Evolutionary conservation across 2,888 invertebrate genomes (phyloP).

Genomic region (Drosophila quinaria): DNA sequence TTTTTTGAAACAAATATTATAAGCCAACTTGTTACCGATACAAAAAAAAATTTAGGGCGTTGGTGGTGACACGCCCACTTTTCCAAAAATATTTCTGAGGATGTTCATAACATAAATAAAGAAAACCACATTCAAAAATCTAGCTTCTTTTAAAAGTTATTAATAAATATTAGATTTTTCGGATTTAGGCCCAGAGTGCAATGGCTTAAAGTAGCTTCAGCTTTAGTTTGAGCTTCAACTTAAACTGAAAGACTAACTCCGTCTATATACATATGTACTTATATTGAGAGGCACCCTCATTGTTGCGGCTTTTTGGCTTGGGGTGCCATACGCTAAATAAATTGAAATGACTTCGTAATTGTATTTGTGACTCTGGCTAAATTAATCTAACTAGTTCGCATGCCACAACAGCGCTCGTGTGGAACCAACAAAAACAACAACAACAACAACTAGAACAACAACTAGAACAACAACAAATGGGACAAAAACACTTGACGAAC

Average conservation of each 20-base stretch:
- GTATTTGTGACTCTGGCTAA: constrained; percentile 79
- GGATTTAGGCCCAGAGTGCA: no score
- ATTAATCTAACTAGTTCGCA: constrained; percentile 78
- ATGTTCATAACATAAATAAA: no score
- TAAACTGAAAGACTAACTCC: background rate
- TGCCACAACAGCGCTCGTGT: constrained; percentile 70
- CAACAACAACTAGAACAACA: constrained; percentile 43
- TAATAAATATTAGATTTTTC: no score
- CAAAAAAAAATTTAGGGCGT: no score
- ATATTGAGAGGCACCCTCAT: constrained; percentile 18
- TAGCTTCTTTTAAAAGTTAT: no score
- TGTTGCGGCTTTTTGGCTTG: constrained; percentile 42
- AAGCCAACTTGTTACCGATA: no score
- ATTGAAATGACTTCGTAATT: constrained; percentile 81
- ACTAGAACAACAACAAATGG: constrained; percentile 36
- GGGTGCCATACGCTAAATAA: constrained; percentile 67
- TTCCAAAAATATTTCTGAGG: no score
- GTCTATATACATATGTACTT: background rate
- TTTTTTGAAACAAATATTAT: no score
- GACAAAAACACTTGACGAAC: constrained; percentile 45
- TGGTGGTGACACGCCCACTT: no score
- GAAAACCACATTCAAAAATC: no score
- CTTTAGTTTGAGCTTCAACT: background rate
- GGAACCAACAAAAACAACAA: constrained; percentile 63
- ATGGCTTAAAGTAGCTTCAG: background rate